Conservation (phyloP, 2,113 vertebrate species). For the Pygoscelis adeliae region DNA sequence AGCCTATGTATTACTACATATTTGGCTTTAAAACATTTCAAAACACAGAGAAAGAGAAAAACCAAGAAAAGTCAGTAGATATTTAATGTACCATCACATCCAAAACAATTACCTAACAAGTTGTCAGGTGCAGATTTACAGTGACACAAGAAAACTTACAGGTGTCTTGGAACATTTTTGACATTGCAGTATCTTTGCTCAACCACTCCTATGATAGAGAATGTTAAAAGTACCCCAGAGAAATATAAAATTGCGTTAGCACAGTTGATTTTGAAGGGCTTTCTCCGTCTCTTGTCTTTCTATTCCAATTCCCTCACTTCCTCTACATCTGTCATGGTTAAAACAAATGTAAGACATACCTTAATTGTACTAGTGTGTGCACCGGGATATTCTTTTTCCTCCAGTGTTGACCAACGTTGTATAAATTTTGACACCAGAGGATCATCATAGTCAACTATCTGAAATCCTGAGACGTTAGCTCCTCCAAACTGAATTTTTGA, state of each 20-base stretch:
- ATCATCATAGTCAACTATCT: constrained; percentile 98
- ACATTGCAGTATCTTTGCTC: background rate
- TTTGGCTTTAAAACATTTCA: background rate
- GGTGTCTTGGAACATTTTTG: background rate
- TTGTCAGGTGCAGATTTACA: background rate
- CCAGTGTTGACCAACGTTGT: constrained; percentile 94
- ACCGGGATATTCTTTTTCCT: constrained; percentile 98
- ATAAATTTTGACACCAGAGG: constrained; percentile 96
- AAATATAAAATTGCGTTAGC: background rate
- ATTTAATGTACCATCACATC: background rate
- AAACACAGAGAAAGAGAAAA: background rate
- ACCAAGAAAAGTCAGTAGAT: background rate
- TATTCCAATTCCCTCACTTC: background rate
- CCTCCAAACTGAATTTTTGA: constrained; percentile 99
- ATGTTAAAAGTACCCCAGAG: background rate
- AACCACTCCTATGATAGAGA: background rate
- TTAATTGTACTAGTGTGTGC: constrained; percentile 93
- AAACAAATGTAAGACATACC: constrained; percentile 71
- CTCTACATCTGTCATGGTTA: background rate
- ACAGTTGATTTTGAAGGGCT: background rate
- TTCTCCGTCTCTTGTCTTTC: background rate
- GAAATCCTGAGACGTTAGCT: constrained; percentile 97
- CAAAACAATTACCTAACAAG: background rate
- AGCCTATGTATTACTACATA: background rate
- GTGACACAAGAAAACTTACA: background rate